phyloP scores from a whole-genome alignment of 2,797 vertebrate species.

The Lithobates sylvaticus region DNA sequence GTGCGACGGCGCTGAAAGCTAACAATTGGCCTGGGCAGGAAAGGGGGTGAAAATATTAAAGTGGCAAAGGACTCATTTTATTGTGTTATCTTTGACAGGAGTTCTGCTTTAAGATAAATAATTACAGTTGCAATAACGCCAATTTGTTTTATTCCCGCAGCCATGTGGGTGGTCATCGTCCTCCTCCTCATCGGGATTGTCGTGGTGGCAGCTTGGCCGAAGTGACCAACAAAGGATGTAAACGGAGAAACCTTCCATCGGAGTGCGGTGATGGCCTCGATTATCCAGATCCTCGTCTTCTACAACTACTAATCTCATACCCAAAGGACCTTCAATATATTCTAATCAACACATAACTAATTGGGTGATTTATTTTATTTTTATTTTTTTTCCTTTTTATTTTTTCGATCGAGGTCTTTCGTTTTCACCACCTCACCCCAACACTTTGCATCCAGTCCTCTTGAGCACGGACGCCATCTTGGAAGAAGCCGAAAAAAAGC shows the following conservation, averaged over 20 bases:
- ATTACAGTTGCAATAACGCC: background rate
- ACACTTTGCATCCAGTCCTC: no score
- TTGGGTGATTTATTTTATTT: background rate
- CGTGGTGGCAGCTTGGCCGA: slow-evolving; percentile 88
- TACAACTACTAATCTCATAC: background rate
- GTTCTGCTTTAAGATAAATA: no score
- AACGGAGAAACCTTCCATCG: background rate
- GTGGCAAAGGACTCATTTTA: no score
- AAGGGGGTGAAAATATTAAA: no score
- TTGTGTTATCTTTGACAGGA: no score
- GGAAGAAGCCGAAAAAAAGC: background rate
- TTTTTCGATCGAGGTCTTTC: background rate
- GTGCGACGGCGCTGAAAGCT: no score
- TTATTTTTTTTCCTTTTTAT: no score
- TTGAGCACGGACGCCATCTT: background rate
- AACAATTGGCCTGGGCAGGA: no score
- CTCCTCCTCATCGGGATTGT: slow-evolving; percentile 92
- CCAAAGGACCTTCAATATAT: background rate
- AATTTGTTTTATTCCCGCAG: slow-evolving; percentile 71
- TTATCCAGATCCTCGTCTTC: background rate
- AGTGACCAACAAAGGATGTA: slow-evolving; percentile 50
- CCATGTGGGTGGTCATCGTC: slow-evolving; percentile 94
- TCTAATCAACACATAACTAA: background rate
- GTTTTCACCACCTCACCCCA: no score
- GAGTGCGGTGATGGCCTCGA: no score